A percentile compares a stretch with the other conserved stretches of the same genome.
phyloP scores from a whole-genome alignment of 2,888 invertebrate genomes.

The Habrosyne pyritoides region DNA sequence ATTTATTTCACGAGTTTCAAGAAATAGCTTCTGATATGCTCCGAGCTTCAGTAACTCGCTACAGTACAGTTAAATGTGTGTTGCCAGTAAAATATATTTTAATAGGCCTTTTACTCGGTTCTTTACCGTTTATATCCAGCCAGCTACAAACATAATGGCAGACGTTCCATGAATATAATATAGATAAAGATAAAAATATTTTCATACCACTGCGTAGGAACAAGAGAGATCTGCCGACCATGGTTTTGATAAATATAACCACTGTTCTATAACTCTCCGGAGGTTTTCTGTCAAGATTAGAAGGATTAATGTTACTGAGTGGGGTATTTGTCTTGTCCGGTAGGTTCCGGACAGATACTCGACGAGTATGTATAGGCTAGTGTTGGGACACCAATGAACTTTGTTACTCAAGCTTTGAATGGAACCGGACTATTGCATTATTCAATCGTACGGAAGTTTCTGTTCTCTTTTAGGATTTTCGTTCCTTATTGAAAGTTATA shows the following conservation, averaged over 20 bases:
- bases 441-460: neutral
- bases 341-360: slow-evolving; percentile 43
- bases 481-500: too few species aligned
- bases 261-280: slow-evolving; percentile 33
- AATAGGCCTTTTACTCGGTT: neutral
- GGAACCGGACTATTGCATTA: neutral
- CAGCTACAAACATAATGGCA: neutral
- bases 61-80: too few species aligned
- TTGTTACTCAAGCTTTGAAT: neutral
- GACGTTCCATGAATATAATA: neutral
- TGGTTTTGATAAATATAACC: slow-evolving; percentile 44
- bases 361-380: slow-evolving; percentile 20
- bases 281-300: slow-evolving; percentile 74
- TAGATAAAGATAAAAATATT: neutral
- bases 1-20: too few species aligned
- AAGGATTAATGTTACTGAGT: slow-evolving; percentile 65
- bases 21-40: too few species aligned
- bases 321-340: slow-evolving; percentile 70
- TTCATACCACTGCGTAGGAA: neutral
- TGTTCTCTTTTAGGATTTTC: too few species aligned
- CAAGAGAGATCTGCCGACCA: slow-evolving; percentile 10
- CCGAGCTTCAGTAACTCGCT: too few species aligned
- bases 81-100: too few species aligned
- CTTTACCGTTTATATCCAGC: neutral
- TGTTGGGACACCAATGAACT: neutral